These are phyloP conservation scores for Diarsia dahlii DNA, from an alignment of 2,888 invertebrate species.

Conservation along the genomic window DNA sequence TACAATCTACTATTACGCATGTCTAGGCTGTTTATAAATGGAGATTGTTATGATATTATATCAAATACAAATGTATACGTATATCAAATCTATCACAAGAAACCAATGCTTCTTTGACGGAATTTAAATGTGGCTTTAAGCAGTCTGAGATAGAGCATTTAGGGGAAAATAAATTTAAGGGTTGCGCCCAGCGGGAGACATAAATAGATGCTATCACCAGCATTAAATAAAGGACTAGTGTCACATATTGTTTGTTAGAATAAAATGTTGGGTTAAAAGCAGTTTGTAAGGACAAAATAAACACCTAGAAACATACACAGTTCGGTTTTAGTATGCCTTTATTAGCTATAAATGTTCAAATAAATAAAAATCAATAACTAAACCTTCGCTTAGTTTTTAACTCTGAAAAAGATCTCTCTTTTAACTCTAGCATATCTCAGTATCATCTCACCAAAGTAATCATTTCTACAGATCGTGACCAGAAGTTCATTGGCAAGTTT, in stretches of 20 bases:
- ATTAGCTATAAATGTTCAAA: not conserved
- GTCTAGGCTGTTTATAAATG: not conserved
- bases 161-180: slow-evolving; percentile 35
- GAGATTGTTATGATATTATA: not conserved
- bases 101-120: not conserved
- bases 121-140: slow-evolving; percentile 31
- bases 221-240: slow-evolving; percentile 47
- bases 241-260: slow-evolving; percentile 48
- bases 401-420: not conserved
- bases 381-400: not conserved
- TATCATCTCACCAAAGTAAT: not conserved
- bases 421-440: not conserved
- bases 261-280: slow-evolving; percentile 22
- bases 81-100: not conserved
- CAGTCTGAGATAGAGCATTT: slow-evolving; percentile 14
- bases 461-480: not conserved
- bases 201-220: slow-evolving; percentile 55
- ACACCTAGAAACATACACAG: not conserved
- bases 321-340: not conserved
- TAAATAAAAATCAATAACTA: not conserved
- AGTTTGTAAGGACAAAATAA: not conserved
- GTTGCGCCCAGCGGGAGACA: slow-evolving; percentile 54
- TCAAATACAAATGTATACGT: not conserved
- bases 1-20: too few relatives aligned
- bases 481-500: not conserved